These are phyloP conservation scores for Osmerus eperlanus DNA, from an alignment of 2,113 vertebrate genomes.

Conservation along the genomic window DNA sequence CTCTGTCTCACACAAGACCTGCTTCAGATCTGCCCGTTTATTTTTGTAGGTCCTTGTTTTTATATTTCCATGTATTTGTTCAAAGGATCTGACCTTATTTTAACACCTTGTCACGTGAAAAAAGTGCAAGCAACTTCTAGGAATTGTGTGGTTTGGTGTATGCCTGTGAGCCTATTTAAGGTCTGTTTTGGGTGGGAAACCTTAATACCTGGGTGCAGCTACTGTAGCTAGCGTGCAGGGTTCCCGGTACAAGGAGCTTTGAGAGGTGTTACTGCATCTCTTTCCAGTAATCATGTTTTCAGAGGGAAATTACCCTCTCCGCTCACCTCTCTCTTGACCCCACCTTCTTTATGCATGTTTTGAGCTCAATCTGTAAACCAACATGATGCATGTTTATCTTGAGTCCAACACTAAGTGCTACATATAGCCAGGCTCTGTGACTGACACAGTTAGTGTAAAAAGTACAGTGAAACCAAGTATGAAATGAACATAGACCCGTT, in stretches of 20 bases:
- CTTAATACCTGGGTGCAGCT: conserved; percentile 22
- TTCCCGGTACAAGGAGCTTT: conserved; percentile 11
- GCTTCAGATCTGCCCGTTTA: conserved; percentile 56
- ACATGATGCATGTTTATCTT: conserved; percentile 26
- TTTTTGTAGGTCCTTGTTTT: conserved; percentile 52
- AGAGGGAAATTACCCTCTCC: conserved; percentile 50
- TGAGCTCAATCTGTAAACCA: conserved; percentile 30
- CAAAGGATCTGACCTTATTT: conserved; percentile 59
- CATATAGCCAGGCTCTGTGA: conserved; percentile 28
- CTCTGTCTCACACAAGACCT: conserved; percentile 54
- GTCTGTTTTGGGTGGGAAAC: conserved; percentile 32
- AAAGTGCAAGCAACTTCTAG: conserved; percentile 33
- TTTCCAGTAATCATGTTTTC: conserved; percentile 53
- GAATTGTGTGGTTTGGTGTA: conserved; percentile 26
- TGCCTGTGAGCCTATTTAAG: background rate
- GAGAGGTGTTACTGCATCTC: conserved; percentile 10
- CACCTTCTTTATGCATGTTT: background rate
- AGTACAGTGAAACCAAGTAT: conserved; percentile 24
- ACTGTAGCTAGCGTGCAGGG: background rate
- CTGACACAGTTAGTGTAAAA: background rate
- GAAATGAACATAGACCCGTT: conserved; percentile 20
- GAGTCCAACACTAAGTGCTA: background rate
- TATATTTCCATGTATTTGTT: conserved; percentile 56
- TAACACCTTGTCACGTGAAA: conserved; percentile 53
- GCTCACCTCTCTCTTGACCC: conserved; percentile 34